Evolutionary conservation across 2,888 invertebrate species (phyloP), one percentile per base, ranked within the genome.

Genomic region (Xestia ashworthii): DNA sequence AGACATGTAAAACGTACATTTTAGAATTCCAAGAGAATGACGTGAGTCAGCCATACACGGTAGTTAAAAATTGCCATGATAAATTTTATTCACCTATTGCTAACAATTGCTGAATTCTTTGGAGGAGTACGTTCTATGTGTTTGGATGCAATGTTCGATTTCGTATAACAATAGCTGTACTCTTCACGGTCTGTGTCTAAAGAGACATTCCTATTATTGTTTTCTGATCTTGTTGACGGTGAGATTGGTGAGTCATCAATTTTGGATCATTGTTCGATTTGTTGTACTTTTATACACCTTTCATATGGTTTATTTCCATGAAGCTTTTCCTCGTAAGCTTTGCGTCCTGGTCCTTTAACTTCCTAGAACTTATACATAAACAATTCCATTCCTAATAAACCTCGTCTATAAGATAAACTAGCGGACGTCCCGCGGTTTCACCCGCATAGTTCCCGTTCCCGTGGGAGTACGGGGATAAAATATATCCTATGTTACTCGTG

Each of bases 1-100:
- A 88, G 68, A 80, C 71, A 69, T 71, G 71, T 80, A 84, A 84
- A 84, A 83, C 65, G 77, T 74, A 77, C 75, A 80, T 76, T 77
- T 81, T 44, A 65, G 50, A 81, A 88, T 88, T 82, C 87, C 86
- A 70, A 74, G 46, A 75, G 78, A 79, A 85, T 87, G 83, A 87
- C 83, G 81, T 78, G 82, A 64, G 50, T 80, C 73, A 78, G 70
- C 44, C 72, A 78, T 69, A 78, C 71, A 74, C 76, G 75, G 79
- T 80, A 81, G 78, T 84, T 78, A 74, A 60, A 62, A 80, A 79
- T 84, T 80, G 78, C 84, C 83, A 78, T 88, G 76, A 73, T 78
- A 81, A 88, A 88, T 88, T 87, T 82, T 87, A 88, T 82, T 82
- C 80, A 66, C 41, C 74, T 68, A 48, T 80, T 64, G 75, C 74